Base-by-base conservation (phyloP, 2,113 vertebrate species). In the Pardalotus punctatus region DNA sequence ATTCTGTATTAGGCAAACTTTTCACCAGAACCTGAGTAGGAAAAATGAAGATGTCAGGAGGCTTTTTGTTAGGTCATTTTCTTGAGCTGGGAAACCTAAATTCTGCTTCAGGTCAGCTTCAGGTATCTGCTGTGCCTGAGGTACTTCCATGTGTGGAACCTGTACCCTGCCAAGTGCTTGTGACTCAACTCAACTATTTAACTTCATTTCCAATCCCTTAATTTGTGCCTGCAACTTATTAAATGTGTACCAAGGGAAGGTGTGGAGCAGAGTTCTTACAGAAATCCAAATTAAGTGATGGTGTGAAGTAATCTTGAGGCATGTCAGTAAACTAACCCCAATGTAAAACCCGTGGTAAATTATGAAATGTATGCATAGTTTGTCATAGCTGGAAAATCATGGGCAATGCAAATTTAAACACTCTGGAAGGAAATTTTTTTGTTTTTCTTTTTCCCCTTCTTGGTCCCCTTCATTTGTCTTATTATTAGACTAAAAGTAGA, bases 401-500 rank as follows among this genome's bases (percentile, higher is more conserved):
- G 10, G 92, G 31, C 65, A 65, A 57, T 82, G 58, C 56, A 90
- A 80, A 84, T 86, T 70, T 19, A 88, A 93, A 71, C 54, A 31
- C 42, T 83, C 45, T 22, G 70, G 47, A 77, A 92, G 81, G 57
- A 94, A 91, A 43, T 43, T 70, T 80, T 82, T 76, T 69, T 80
- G 76, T 95, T 92, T 93, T 42, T 91, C 66, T 83, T 87, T 92
- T 87, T 3, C 29, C 74, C 61, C 76, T 93, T 83, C 76, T 90
- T 93, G 82, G 84, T 94, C 93, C 78, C 95, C 88, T 96, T 91
- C 27, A 2, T 96, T 95, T 96, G 83, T 94, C 65, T 95, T 97
- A 79, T 88, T 96, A 94, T 89, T 94, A 90, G 74, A 31, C 88
- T 97, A 96, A 95, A 88, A 81, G 89, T 88, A 92, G 95, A 96